phyloP scores from a whole-genome alignment of 2,888 invertebrate genomes.

The Lapara coniferarum region DNA sequence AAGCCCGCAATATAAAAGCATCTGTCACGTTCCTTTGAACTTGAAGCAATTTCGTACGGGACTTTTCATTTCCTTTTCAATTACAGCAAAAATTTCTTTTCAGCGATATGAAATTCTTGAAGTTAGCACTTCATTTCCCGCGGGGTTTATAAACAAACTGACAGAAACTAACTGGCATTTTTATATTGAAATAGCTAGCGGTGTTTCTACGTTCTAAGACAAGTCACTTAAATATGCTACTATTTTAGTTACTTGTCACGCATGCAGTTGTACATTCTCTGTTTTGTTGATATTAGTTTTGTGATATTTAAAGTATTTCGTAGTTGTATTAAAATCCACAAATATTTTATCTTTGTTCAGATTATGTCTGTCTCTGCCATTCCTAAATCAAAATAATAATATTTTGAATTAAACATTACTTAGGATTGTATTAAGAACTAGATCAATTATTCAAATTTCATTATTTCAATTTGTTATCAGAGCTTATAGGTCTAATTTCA shows the following conservation, averaged over 20 bases:
- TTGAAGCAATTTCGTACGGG: slow-evolving; percentile 39
- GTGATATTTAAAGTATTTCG: no score
- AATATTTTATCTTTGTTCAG: no score
- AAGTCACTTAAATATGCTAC: background rate
- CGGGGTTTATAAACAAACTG: slow-evolving; percentile 33
- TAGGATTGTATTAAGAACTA: no score
- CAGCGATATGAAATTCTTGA: slow-evolving; percentile 40
- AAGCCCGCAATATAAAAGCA: slow-evolving; percentile 23
- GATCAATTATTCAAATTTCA: no score
- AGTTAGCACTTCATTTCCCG: slow-evolving; percentile 38
- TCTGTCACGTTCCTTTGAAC: slow-evolving; percentile 26
- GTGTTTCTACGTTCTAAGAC: background rate
- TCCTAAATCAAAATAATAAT: no score
- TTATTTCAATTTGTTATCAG: no score
- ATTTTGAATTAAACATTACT: no score
- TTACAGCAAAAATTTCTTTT: slow-evolving; percentile 37
- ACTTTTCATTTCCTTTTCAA: slow-evolving; percentile 43
- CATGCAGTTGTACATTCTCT: background rate
- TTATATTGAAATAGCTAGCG: slow-evolving; percentile 17
- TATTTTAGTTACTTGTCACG: background rate
- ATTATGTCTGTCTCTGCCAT: no score
- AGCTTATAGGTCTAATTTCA: no score
- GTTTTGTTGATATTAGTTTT: background rate
- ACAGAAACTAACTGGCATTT: slow-evolving; percentile 30
- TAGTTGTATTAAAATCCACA: no score